phyloP scores from a whole-genome alignment of 2,888 invertebrate genomes.

The Abrostola triplasia region DNA sequence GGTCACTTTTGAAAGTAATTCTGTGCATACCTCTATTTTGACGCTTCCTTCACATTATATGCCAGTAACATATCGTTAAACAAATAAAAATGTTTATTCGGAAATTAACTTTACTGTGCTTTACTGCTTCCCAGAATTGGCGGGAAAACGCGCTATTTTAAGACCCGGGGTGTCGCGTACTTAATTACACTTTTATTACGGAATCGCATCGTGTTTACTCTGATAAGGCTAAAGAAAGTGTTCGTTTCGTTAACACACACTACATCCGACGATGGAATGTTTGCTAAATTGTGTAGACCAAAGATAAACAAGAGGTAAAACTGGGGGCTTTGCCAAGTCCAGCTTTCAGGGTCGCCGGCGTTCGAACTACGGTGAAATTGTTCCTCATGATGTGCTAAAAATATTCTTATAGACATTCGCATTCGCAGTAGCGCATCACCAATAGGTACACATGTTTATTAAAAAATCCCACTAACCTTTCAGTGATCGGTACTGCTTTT shows the following conservation, averaged over 20 bases:
- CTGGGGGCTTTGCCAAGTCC: constrained; percentile 84
- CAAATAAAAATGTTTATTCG: not conserved
- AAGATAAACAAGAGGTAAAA: constrained; percentile 78
- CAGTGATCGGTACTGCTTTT: constrained; percentile 88
- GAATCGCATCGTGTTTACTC: constrained; percentile 19
- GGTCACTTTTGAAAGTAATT: constrained; percentile 78
- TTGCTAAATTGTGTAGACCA: constrained; percentile 65
- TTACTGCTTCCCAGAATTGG: constrained; percentile 39
- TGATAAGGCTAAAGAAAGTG: constrained; percentile 38
- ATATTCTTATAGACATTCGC: constrained; percentile 76
- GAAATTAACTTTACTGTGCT: not conserved
- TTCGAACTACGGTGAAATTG: constrained; percentile 81
- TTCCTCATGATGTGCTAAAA: constrained; percentile 84
- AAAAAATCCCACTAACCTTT: constrained; percentile 82
- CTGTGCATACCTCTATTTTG: constrained; percentile 45
- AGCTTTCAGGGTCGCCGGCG: constrained; percentile 82
- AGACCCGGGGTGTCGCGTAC: not conserved
- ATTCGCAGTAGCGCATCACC: constrained; percentile 60
- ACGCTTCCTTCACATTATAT: constrained; percentile 15
- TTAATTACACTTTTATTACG: not conserved
- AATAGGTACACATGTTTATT: constrained; percentile 51
- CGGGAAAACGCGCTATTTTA: constrained; percentile 55
- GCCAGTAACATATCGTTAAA: not conserved
- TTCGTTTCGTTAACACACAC: constrained; percentile 38
- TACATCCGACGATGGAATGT: constrained; percentile 55